Conservation (phyloP, 2,113 vertebrate genomes). For the Onychorhynchus coronatus region DNA sequence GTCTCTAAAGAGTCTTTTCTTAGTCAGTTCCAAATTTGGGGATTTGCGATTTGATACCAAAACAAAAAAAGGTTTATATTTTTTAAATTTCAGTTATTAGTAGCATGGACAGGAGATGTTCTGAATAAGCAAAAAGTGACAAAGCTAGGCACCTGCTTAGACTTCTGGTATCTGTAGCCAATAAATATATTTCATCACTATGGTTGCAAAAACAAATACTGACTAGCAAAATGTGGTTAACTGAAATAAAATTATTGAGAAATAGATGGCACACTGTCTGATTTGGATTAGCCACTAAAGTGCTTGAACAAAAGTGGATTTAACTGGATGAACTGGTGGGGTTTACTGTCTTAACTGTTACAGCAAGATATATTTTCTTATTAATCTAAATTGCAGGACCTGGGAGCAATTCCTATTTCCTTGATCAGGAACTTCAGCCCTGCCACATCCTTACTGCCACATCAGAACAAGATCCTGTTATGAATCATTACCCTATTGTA, state of each 20-base stretch:
- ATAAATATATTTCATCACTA: conserved; percentile 32
- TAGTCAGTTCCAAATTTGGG: neutral
- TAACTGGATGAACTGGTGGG: neutral
- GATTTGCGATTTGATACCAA: neutral
- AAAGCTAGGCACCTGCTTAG: conserved; percentile 31
- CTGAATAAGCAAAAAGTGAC: neutral
- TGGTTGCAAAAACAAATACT: conserved; percentile 44
- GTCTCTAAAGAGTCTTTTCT: neutral
- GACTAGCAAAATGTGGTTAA: conserved; percentile 22
- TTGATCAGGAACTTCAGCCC: neutral
- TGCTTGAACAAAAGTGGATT: conserved; percentile 23
- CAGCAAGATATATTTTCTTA: neutral
- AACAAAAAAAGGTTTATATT: neutral
- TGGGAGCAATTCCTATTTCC: neutral
- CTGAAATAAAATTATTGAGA: conserved; percentile 39
- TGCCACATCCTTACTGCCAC: neutral
- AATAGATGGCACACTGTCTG: conserved; percentile 30
- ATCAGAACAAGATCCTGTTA: neutral
- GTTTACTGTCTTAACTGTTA: neutral
- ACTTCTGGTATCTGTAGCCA: neutral
- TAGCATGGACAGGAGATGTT: neutral
- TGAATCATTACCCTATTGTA: neutral
- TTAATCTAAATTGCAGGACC: conserved; percentile 4
- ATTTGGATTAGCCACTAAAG: neutral
- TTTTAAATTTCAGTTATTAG: neutral